Base-by-base conservation (phyloP, 2,797 vertebrate genomes). In the Hyperoplus lanceolatus region DNA sequence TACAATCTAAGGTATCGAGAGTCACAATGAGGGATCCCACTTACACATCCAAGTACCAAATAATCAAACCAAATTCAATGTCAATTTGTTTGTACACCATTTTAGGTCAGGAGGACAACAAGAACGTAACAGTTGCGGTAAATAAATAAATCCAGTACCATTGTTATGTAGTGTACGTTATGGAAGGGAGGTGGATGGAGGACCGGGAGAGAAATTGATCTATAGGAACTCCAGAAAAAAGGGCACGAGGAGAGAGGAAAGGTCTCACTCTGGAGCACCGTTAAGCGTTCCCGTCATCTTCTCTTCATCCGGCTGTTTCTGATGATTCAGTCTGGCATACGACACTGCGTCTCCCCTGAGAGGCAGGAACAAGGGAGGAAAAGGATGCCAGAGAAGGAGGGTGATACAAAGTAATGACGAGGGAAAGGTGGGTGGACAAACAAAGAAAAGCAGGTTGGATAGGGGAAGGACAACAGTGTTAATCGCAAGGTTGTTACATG, bases 261-360 rank as follows among this genome's bases (percentile, higher is more conserved):
- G 29, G 61, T 51, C 15, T 83, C 95, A 98, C 90, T 96, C 96
- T 67, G 94, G 92, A 45, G 91, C 94, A 29, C 93, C 96, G 7
- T 94, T 94, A n/a, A 92, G 81, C 0, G 90, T 84, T 43, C 93
- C 97, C 0, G 94, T 87, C 69, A 94, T 93, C 85, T 95, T 97
- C 91, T 98, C 97, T 51, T 98, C 97, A 0, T 97, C 96, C 0
- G 91, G 94, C 83, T 95, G 96, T 91, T 96, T 98, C 89, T 95
- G 93, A 89, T 99, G 97, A 84, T 98, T 96, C 89, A 99, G 96
- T 55, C 96, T 92, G 61, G 98, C 98, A 0, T 99, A 99, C 53
- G 96, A 94, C 78, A 99, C 96, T 0, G 96, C 97, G 0, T 97
- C 97, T 0, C 98, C 98, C 95, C 98, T 99, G 91, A 53, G 75